Percentiles rank a stretch among this genome's conserved stretches.
Conservation (phyloP, 2,113 vertebrate species). For the Seriola quinqueradiata region DNA sequence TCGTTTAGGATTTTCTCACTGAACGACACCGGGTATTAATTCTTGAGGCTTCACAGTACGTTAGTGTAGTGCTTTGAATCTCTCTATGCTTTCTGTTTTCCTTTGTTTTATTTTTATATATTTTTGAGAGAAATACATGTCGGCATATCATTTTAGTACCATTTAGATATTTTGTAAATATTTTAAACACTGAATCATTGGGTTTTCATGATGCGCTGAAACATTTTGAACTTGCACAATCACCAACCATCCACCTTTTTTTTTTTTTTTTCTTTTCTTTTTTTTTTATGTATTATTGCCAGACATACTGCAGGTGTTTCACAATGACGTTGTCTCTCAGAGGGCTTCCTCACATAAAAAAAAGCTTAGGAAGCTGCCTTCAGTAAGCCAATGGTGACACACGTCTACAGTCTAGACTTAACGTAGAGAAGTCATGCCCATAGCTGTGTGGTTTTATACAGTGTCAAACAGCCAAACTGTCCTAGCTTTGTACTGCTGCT, state of each 20-base stretch:
- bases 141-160: slow-evolving; percentile 73
- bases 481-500: slow-evolving; percentile 25
- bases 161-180: slow-evolving; percentile 79
- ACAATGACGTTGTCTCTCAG: slow-evolving; percentile 36
- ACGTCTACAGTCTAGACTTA: slow-evolving; percentile 32
- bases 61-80: slow-evolving; percentile 7
- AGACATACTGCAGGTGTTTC: slow-evolving; percentile 67
- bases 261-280: not conserved
- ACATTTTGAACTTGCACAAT: slow-evolving; percentile 80
- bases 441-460: slow-evolving; percentile 22
- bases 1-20: slow-evolving; percentile 50
- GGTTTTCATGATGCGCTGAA: slow-evolving; percentile 72
- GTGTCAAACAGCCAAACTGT: slow-evolving; percentile 60
- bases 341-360: slow-evolving; percentile 51
- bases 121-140: slow-evolving; percentile 54
- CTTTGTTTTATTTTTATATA: slow-evolving; percentile 34
- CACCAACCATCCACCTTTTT: slow-evolving; percentile 60
- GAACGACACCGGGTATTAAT: slow-evolving; percentile 25
- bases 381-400: slow-evolving; percentile 23
- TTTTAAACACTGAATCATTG: slow-evolving; percentile 78
- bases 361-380: slow-evolving; percentile 59
- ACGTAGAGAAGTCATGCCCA: not conserved
- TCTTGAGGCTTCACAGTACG: not conserved
- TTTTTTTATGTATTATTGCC: slow-evolving; percentile 63
- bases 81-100: slow-evolving; percentile 41